Evolutionary conservation across 2,113 vertebrate species (phyloP), one percentile per base, ranked within the genome.

Genomic region (Cyprinodon tularosa): DNA sequence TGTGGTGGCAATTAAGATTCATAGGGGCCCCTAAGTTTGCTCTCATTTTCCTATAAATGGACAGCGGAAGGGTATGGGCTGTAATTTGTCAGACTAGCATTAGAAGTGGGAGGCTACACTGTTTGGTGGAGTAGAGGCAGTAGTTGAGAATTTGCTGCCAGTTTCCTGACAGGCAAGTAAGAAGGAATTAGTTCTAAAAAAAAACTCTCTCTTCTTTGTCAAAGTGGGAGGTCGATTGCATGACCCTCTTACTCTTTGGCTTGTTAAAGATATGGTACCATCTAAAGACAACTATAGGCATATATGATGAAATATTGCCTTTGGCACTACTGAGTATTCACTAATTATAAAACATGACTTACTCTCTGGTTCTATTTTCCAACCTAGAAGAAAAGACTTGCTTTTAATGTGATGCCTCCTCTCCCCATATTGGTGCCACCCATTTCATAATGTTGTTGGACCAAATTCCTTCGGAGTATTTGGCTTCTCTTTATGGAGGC

Each of bases 71-170:
- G 62, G 72, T 50, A 45, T 44, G 29, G 36, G 17, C 57, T 22
- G 78, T 65, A 20, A 48, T 45, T 62, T 73, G 37, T 13, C 59
- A 50, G 4, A 39, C 29, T 29, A 45, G 17, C 69, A 68, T 29
- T 53, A 42, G 68, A 73, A 40, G 63, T 64, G 53, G 64, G 40
- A n/a, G 42, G n/a, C 69, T n/a, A 82, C 73, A 20, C 60, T 50
- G 22, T 71, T 73, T 85, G 87, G n/a, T 90, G 81, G 68, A 84
- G 82, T 88, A 89, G 70, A 76, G 83, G 75, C 67, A 20, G 68
- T 71, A 79, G 76, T 72, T 38, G 20, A 60, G 70, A 48, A 68
- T 75, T 81, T 77, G 61, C 9, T 71, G 45, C 38, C 53, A 48
- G 62, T 84, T 84, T 72, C 64, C 60, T 83, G 74, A 81, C 4